phyloP scores from a whole-genome alignment of 2,113 vertebrate genomes.

The Nettapus auritus region DNA sequence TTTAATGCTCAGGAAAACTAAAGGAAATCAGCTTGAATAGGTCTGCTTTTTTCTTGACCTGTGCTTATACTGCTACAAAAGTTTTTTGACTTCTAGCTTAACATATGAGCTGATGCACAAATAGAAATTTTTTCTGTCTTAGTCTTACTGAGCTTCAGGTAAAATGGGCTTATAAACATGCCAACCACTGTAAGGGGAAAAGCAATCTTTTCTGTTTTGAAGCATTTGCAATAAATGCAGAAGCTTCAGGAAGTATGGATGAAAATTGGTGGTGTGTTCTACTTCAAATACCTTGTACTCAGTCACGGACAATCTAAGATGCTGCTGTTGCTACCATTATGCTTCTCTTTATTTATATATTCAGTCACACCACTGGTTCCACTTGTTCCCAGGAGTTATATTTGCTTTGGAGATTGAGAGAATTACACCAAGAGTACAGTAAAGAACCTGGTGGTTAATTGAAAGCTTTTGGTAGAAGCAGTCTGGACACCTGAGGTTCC shows the following conservation, averaged over 20 bases:
- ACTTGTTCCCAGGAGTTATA: accelerated
- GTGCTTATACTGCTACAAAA: no score
- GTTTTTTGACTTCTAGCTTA: background rate
- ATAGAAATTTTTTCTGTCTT: background rate
- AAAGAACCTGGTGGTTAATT: background rate
- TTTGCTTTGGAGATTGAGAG: background rate
- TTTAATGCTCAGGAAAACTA: background rate
- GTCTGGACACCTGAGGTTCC: background rate
- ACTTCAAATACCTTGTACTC: background rate
- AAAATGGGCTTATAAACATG: background rate
- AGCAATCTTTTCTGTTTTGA: background rate
- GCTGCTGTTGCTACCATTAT: background rate
- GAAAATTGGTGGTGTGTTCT: no score
- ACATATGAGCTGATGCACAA: background rate
- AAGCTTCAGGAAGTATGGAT: background rate
- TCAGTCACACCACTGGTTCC: background rate
- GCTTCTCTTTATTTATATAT: background rate
- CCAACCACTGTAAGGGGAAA: background rate
- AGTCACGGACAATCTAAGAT: no score
- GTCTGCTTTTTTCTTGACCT: background rate
- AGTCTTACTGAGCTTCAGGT: background rate
- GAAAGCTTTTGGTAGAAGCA: background rate
- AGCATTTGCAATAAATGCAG: background rate
- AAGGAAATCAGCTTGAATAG: background rate
- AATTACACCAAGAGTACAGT: background rate